Conservation (phyloP, 2,888 invertebrate species). For the Oscheius myriophilus region DNA sequence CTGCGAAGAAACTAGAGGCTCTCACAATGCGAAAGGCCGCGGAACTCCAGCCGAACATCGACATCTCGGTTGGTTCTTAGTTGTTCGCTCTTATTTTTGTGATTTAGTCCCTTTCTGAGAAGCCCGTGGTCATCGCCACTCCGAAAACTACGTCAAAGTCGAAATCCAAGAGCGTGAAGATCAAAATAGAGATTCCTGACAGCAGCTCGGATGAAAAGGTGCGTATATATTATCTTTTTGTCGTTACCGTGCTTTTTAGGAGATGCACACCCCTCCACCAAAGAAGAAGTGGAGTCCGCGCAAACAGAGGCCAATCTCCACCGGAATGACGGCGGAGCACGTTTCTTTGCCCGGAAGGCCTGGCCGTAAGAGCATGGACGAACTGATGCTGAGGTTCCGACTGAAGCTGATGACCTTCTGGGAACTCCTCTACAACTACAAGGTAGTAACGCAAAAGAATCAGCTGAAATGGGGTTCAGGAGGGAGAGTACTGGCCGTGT, state of each 20-base stretch:
- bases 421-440: constrained; percentile 74
- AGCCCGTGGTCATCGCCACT: background rate
- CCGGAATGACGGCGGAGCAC: constrained; percentile 34
- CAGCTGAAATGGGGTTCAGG: constrained; percentile 51
- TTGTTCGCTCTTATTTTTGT: background rate
- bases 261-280: constrained; percentile 28
- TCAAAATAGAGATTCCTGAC: constrained; percentile 14
- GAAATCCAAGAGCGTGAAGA: constrained; percentile 12
- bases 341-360: constrained; percentile 40
- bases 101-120: constrained; percentile 21
- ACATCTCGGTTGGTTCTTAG: constrained; percentile 28
- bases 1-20: constrained; percentile 80
- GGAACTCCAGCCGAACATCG: constrained; percentile 46
- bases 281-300: constrained; percentile 44
- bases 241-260: background rate
- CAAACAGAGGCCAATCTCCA: constrained; percentile 37
- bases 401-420: constrained; percentile 80
- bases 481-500: constrained; percentile 83
- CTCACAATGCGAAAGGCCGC: constrained; percentile 53
- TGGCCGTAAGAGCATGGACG: constrained; percentile 62
- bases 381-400: constrained; percentile 59
- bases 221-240: background rate
- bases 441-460: constrained; percentile 56
- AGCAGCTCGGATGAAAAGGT: constrained; percentile 25
- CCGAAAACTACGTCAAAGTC: constrained; percentile 10